These are phyloP conservation scores for Stigmatopora argus DNA, from an alignment of 2,113 vertebrate species.

Conservation along the genomic window DNA sequence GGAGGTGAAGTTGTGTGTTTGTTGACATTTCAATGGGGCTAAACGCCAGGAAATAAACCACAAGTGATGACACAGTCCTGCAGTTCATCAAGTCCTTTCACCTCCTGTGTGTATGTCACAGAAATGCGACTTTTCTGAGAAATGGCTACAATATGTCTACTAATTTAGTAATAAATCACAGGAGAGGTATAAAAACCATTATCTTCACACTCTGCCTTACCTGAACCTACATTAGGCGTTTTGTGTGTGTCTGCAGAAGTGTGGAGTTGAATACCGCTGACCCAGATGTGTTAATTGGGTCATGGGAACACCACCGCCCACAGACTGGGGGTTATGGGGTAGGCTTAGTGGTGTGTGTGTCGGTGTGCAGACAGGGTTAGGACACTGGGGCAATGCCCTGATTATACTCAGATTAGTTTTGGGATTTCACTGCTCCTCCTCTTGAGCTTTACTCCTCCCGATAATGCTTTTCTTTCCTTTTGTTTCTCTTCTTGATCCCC, in stretches of 20 bases:
- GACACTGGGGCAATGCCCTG: constrained; percentile 67
- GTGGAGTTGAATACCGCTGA: constrained; percentile 62
- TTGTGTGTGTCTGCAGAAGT: constrained; percentile 20
- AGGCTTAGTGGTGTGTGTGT: constrained; percentile 25
- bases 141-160: constrained; percentile 14
- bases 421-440: constrained; percentile 62
- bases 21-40: constrained; percentile 12
- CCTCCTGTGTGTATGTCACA: background rate
- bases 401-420: constrained; percentile 70
- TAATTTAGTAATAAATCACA: constrained; percentile 8
- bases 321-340: constrained; percentile 58
- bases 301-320: constrained; percentile 63
- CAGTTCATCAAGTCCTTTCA: constrained; percentile 5
- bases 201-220: constrained; percentile 7
- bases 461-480: constrained; percentile 3
- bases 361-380: constrained; percentile 39
- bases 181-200: constrained; percentile 2
- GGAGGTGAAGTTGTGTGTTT: constrained; percentile 17
- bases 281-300: constrained; percentile 76
- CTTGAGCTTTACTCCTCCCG: constrained; percentile 29
- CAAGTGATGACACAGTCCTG: constrained; percentile 7
- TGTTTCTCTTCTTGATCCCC: constrained; percentile 6
- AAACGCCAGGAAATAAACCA: constrained; percentile 14
- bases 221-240: constrained; percentile 13
- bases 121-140: constrained; percentile 6